These are phyloP conservation scores for Arbacia lixula DNA, from an alignment of 53 echinoderm and acorn worm species.

Conservation along the genomic window DNA sequence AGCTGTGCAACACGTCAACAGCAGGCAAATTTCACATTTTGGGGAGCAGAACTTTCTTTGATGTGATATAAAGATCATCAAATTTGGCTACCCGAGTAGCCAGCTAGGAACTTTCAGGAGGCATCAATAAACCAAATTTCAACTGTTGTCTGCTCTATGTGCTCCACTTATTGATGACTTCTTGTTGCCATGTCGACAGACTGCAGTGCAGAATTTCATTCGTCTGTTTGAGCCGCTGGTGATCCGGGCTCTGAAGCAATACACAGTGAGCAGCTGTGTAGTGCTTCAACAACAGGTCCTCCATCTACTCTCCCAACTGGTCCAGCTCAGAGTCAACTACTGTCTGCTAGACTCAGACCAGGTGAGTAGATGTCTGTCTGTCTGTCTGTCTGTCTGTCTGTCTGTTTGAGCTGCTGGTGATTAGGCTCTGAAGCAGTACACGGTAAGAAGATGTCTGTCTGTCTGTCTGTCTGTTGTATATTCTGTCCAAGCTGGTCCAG, in stretches of 20 bases:
- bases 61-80: too few species aligned
- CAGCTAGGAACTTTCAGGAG: too few species aligned
- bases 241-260: constrained; percentile 96
- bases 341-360: constrained; percentile 96
- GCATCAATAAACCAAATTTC: too few species aligned
- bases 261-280: constrained; percentile 91
- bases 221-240: constrained; percentile 96
- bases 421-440: constrained; percentile 87
- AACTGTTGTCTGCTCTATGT: too few species aligned
- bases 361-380: constrained; percentile 75
- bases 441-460: constrained; percentile 78
- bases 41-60: too few species aligned
- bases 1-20: too few species aligned
- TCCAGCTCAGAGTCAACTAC: constrained; percentile 98
- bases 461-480: constrained; percentile 86
- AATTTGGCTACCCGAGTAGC: too few species aligned
- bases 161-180: too few species aligned
- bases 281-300: constrained; percentile 94
- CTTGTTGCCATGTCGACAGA: too few species aligned
- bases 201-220: constrained; percentile 93
- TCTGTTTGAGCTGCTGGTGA: too few species aligned
- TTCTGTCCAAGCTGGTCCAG: constrained; percentile 87
- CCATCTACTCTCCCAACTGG: constrained; percentile 92
- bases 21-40: too few species aligned
- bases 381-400: too few species aligned